A percentile compares a stretch with the other conserved stretches of the same genome.
These are phyloP conservation scores for Microtus pennsylvanicus DNA, from an alignment of 2,113 vertebrate species.

Conservation along the genomic window DNA sequence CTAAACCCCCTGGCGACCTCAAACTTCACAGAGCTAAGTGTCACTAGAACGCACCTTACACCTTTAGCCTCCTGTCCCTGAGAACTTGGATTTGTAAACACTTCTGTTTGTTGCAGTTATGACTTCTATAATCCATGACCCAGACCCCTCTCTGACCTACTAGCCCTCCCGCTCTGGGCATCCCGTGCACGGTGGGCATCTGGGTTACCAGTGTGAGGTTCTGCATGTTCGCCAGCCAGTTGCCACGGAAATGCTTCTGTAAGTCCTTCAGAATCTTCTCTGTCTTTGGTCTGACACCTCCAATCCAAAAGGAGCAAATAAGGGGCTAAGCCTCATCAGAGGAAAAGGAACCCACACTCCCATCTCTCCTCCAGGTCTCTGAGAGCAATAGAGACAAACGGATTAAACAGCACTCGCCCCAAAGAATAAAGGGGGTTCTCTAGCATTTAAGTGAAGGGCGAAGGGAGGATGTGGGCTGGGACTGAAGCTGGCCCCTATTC, in stretches of 20 bases:
- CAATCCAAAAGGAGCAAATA: neutral
- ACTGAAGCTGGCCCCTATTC: too few relatives aligned
- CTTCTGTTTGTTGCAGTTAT: neutral
- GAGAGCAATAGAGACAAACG: neutral
- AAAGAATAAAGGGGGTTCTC: fast-evolving
- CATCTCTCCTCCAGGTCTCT: neutral
- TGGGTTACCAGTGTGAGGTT: constrained; percentile 61
- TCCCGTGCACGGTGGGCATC: fast-evolving
- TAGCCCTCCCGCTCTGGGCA: neutral
- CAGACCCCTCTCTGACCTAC: too few relatives aligned
- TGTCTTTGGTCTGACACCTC: constrained; percentile 34
- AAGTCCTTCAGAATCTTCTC: constrained; percentile 57
- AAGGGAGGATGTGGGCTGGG: neutral
- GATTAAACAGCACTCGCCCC: neutral
- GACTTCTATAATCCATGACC: neutral
- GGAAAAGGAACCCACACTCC: neutral
- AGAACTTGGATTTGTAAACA: neutral
- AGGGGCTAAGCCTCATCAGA: neutral
- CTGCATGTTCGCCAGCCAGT: constrained; percentile 57
- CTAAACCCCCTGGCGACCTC: neutral
- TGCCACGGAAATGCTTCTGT: constrained; percentile 71
- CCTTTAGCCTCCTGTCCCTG: neutral
- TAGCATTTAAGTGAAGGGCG: fast-evolving
- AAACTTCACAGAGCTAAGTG: neutral
- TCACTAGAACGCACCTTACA: neutral